Percentiles rank a stretch among this genome's conserved stretches.
phyloP scores from a whole-genome alignment of 2,888 invertebrate genomes.

The Gortyna flavago region DNA sequence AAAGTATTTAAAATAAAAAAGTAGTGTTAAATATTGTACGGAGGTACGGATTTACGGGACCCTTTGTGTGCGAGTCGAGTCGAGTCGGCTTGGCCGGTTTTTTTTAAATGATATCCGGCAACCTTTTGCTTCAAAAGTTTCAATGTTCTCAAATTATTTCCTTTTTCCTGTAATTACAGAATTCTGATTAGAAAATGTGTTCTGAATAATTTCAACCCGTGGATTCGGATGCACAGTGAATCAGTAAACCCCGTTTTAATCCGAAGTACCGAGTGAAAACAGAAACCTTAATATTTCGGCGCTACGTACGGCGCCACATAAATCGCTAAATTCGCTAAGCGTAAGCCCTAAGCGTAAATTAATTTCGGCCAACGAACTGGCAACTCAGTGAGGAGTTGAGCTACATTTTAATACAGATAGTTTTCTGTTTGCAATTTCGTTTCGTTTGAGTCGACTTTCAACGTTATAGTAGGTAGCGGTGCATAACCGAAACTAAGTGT shows the following conservation, averaged over 20 bases:
- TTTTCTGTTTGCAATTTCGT: slow-evolving; percentile 27
- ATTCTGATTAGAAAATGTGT: neutral
- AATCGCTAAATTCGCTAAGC: slow-evolving; percentile 48
- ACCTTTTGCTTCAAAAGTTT: neutral
- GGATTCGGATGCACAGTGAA: slow-evolving; percentile 6
- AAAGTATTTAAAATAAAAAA: neutral
- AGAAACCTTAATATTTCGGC: slow-evolving; percentile 34
- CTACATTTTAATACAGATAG: slow-evolving; percentile 44
- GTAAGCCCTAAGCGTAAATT: slow-evolving; percentile 47
- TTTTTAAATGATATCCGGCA: neutral
- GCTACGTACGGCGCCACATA: slow-evolving; percentile 13
- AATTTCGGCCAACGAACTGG: slow-evolving; percentile 47
- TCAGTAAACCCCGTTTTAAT: slow-evolving; percentile 13
- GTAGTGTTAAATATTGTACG: too few species aligned
- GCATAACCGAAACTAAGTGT: neutral
- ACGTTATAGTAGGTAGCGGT: neutral
- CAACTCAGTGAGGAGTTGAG: slow-evolving; percentile 34
- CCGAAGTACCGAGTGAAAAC: slow-evolving; percentile 16
- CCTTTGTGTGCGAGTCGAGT: neutral
- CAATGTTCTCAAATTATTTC: neutral
- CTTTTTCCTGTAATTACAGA: neutral
- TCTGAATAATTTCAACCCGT: neutral
- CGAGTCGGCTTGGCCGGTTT: neutral
- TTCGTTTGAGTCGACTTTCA: slow-evolving; percentile 16
- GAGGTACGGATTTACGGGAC: too few species aligned